These are phyloP conservation scores for Trilocha varians DNA, from an alignment of 2,888 invertebrate genomes.

Conservation along the genomic window DNA sequence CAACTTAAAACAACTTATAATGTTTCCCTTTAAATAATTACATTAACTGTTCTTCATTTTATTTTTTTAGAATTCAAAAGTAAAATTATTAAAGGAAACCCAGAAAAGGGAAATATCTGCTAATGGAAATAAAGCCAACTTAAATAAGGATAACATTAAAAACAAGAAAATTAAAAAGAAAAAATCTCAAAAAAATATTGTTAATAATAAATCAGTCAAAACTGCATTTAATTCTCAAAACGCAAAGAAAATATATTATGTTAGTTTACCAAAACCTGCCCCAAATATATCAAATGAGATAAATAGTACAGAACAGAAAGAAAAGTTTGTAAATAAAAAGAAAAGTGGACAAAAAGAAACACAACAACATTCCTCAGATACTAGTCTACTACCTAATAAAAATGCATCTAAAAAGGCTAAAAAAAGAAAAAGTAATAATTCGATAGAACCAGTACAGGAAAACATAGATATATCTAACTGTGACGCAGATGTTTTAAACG, in stretches of 20 bases:
- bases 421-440: constrained; percentile 15
- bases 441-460: constrained; percentile 11
- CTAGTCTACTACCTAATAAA: neutral
- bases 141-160: neutral
- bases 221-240: neutral
- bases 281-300: neutral
- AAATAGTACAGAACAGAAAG: neutral
- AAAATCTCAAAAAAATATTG: neutral
- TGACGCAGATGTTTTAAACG: constrained; percentile 37
- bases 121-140: neutral
- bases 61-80: too few species aligned
- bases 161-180: neutral
- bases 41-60: too few species aligned
- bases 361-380: neutral
- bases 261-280: neutral
- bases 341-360: neutral
- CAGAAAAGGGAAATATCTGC: neutral
- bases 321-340: neutral
- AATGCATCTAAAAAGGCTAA: constrained; percentile 1
- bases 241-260: neutral
- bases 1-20: too few species aligned
- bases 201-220: neutral
- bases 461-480: constrained; percentile 19
- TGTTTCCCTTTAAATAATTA: too few species aligned
- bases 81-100: too few species aligned